Evolutionary conservation across 2,113 vertebrate genomes (phyloP), one percentile per base, ranked within the genome.

Genomic region (Lampris megalopsis): DNA sequence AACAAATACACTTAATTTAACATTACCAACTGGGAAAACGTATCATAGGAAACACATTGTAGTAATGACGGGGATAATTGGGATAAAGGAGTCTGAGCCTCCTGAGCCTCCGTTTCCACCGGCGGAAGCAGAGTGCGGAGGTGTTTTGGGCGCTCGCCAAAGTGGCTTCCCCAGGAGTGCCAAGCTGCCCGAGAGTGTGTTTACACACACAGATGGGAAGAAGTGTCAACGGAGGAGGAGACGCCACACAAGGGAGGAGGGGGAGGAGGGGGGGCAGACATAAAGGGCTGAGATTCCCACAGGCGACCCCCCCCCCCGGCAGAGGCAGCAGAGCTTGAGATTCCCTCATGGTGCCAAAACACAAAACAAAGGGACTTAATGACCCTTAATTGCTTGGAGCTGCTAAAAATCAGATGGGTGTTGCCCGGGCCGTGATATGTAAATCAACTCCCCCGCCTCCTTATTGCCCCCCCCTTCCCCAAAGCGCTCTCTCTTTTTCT

Each of bases 301-400:
- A 84, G 89, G 88, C 76, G 62, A 65, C 83, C 68, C 90, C 88
- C 85, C 77, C 71, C 68, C 90, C 88, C 85, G 77, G 68, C 63
- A 83, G 88, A 74, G 68, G 68, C 71, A 38, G 73, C 66, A 24
- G 73, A 36, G 86, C 81, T 72, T 53, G 82, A 86, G 81, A 88
- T 88, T 71, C 78, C 65, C 9, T 63, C 77, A 83, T 71, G 60
- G 68, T 83, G 77, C 80, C 87, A 83, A 68, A 62, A 63, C 68
- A 82, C 86, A 89, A 93, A 94, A 94, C 92, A 95, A 94, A 94
- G 88, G 92, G 77, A 86, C 89, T 93, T 24, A 95, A 93, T 91
- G 91, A 93, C 88, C 90, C 92, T 91, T 94, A 95, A 95, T 95
- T 94, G 86, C 89, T 89, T 82, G 88, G 78, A 88, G 91, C 92